A percentile compares a stretch with the other conserved stretches of the same genome.
phyloP scores from a whole-genome alignment of 2,113 vertebrate genomes.

The Orthonyx spaldingii region DNA sequence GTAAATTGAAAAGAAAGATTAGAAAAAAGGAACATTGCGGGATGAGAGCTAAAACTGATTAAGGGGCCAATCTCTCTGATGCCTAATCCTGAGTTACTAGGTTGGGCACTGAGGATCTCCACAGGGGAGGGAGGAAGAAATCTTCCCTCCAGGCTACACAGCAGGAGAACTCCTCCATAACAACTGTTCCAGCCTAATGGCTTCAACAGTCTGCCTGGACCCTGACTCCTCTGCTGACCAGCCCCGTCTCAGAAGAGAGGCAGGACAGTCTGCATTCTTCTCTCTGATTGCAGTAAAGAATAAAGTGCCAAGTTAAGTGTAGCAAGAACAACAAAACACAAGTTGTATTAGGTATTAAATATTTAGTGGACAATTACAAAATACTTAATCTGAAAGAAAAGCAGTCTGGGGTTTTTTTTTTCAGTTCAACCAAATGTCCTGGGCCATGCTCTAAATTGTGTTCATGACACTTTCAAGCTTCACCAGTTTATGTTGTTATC shows the following conservation, averaged over 20 bases:
- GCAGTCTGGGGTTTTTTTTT: background rate
- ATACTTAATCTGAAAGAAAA: background rate
- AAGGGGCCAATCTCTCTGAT: background rate
- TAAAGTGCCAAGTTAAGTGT: background rate
- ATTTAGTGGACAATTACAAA: background rate
- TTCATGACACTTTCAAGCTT: background rate
- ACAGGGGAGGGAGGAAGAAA: conserved; percentile 23
- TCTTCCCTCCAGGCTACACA: conserved; percentile 41
- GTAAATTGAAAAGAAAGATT: conserved; percentile 40
- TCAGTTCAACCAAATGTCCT: background rate
- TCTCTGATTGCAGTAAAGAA: background rate
- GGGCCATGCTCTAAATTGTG: background rate
- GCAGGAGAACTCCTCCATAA: conserved; percentile 23
- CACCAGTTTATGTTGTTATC: background rate
- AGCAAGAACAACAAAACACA: background rate
- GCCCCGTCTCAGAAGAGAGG: background rate
- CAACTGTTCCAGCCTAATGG: conserved; percentile 27
- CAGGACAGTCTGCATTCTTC: background rate
- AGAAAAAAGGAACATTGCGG: conserved; percentile 16
- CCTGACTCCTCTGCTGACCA: background rate
- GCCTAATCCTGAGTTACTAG: conserved; percentile 34
- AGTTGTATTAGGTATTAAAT: background rate
- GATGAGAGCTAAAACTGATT: conserved; percentile 46
- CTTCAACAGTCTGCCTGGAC: conserved; percentile 11
- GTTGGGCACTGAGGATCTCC: background rate